Base-by-base conservation (phyloP, 2,888 invertebrate species). In the Ochropacha duplaris region DNA sequence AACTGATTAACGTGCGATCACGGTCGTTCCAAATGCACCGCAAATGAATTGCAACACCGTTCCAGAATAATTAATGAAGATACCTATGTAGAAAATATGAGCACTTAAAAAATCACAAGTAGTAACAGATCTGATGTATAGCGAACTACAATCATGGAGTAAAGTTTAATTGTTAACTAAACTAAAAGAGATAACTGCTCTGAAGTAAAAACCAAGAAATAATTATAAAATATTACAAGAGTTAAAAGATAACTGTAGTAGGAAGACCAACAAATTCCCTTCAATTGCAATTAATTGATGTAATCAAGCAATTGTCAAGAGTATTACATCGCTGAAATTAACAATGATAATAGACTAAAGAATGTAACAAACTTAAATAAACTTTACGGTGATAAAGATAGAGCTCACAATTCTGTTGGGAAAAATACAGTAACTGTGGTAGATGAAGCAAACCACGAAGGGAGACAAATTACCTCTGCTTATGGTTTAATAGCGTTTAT, bases 231-330 rank as follows among this genome's bases (percentile, higher is more conserved):
- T 57, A 50, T 69, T 67, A 65, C 56, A 64, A 64, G 66, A 69
- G 70, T 66, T 66, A 63, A 72, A 68, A 75, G 66, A 72, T 65
- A 19, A 19, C 52, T 71, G 68, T 67, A 78, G 79, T 84, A 88
- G 89, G 88, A 89, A 88, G 85, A 80, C 74, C 70, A 76, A 84
- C 82, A 70, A 85, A 91, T 92, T 88, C 91, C 88, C 64, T 76
- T 80, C 90, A 92, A 92, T 92, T 92, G 90, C 84, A 76, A 87
- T 89, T 92, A 92, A 91, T 92, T 92, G 90, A 84, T 72, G 87
- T 88, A 90, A 92, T 92, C 87, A 90, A 90, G 86, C 87, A 86
- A 88, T 88, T 88, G 90, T 81, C 76, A 74, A 74, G 81, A 77
- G 86, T 79, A 87, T 87, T 86, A 87, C 85, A 78, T 84, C 82